Evolutionary conservation across 1,140 invertebrate species (phyloP).

Genomic region (Drosophila teissieri): DNA sequence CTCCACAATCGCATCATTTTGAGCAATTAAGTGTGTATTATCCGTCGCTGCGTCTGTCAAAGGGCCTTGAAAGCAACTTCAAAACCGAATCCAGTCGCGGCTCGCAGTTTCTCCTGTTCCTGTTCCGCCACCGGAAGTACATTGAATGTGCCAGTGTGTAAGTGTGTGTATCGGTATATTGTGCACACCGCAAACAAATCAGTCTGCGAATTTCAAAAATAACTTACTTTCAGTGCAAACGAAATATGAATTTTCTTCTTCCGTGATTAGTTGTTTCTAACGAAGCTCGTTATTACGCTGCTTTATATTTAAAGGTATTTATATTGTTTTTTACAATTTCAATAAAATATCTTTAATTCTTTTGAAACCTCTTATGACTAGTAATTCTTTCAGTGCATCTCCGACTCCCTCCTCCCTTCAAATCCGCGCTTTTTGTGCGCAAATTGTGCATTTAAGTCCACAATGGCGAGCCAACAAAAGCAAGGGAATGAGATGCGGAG

Average conservation of each 20-base stretch:
- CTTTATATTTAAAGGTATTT: no score
- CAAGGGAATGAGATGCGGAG: conserved; percentile 46
- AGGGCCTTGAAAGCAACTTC: conserved; percentile 69
- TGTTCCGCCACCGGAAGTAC: conserved; percentile 77
- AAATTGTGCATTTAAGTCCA: conserved; percentile 82
- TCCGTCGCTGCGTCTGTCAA: conserved; percentile 73
- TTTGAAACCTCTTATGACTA: background rate
- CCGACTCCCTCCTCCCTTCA: background rate
- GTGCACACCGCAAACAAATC: conserved; percentile 4
- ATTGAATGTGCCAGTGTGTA: conserved; percentile 51
- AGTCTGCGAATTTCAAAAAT: no score
- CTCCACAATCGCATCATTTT: conserved; percentile 77
- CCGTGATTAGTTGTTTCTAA: no score
- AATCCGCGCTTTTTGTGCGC: conserved; percentile 69
- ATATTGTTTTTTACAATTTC: background rate
- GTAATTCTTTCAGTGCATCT: conserved; percentile 7
- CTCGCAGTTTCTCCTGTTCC: conserved; percentile 39
- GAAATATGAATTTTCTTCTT: no score
- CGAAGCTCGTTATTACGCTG: no score
- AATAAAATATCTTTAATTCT: background rate
- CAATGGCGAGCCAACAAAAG: conserved; percentile 61
- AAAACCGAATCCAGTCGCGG: conserved; percentile 31
- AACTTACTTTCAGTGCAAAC: no score
- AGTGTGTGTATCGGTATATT: conserved; percentile 40
- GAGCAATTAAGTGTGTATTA: conserved; percentile 83